Conservation (phyloP, 2,888 invertebrate species). For the Mactromeris polynyma region DNA sequence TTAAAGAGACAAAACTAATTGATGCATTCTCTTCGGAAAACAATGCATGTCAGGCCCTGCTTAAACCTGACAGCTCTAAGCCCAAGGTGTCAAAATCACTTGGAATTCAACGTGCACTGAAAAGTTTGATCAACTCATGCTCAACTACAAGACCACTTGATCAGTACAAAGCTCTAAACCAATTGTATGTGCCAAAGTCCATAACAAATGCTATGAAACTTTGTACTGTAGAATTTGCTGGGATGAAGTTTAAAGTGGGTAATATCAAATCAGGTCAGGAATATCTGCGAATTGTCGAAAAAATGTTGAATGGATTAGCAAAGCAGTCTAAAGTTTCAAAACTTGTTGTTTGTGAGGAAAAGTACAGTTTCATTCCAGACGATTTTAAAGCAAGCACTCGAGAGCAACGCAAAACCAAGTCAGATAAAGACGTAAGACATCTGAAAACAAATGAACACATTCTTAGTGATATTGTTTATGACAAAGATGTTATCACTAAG, state of each 20-base stretch:
- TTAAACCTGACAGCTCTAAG: constrained; percentile 60
- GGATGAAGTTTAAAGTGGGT: constrained; percentile 44
- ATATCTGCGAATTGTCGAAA: constrained; percentile 39
- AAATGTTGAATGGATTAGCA: constrained; percentile 22
- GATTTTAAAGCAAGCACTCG: constrained; percentile 58
- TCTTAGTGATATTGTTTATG: not conserved
- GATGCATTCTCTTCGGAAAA: constrained; percentile 42
- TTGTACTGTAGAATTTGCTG: constrained; percentile 57
- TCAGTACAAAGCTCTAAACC: constrained; percentile 12
- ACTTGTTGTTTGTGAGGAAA: constrained; percentile 44
- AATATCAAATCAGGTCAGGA: constrained; percentile 44
- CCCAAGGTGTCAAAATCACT: constrained; percentile 55
- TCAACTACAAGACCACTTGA: not conserved
- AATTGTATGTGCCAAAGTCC: constrained; percentile 27
- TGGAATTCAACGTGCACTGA: constrained; percentile 45
- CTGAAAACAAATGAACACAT: constrained; percentile 45
- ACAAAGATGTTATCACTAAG: constrained; percentile 38
- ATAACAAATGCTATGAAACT: constrained; percentile 32
- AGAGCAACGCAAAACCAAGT: constrained; percentile 28
- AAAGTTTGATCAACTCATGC: constrained; percentile 21
- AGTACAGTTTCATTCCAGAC: constrained; percentile 50
- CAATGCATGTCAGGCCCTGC: constrained; percentile 60
- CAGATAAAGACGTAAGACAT: constrained; percentile 34
- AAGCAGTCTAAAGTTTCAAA: constrained; percentile 13
- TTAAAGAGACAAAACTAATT: constrained; percentile 32